A percentile compares a stretch with the other conserved stretches of the same genome.
These are phyloP conservation scores for Origma solitaria DNA, from an alignment of 2,113 vertebrate species.

Conservation along the genomic window DNA sequence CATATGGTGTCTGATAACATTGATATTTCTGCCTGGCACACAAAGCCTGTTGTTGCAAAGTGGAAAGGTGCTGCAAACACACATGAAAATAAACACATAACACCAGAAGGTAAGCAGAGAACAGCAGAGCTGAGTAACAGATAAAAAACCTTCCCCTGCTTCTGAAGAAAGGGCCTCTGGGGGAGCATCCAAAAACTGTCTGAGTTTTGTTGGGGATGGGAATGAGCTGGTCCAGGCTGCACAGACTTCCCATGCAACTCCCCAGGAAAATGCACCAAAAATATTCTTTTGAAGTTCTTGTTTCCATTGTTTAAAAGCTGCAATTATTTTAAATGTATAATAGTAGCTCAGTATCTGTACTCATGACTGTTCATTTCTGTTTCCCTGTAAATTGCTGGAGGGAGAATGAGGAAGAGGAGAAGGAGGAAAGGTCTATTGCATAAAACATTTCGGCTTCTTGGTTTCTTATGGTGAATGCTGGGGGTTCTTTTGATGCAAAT, in stretches of 20 bases:
- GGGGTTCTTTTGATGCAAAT: background rate
- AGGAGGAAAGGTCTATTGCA: background rate
- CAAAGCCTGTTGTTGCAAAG: background rate
- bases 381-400: background rate
- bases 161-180: background rate
- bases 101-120: background rate
- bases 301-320: slow-evolving; percentile 16
- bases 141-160: background rate
- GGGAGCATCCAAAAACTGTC: background rate
- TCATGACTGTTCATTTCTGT: background rate
- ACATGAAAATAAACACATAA: background rate
- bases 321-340: slow-evolving; percentile 53
- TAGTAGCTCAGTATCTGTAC: too few species aligned
- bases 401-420: background rate
- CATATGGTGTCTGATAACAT: fast-evolving
- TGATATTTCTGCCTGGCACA: background rate
- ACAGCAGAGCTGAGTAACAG: background rate
- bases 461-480: background rate
- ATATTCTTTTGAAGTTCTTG: background rate
- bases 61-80: background rate
- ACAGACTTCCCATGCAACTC: fast-evolving
- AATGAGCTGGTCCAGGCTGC: background rate
- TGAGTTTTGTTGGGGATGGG: too few species aligned
- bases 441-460: background rate
- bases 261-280: background rate